Evolutionary conservation across 2,797 vertebrate species (phyloP), one percentile per base, ranked within the genome.

Genomic region (Syngnathus rostellatus): DNA sequence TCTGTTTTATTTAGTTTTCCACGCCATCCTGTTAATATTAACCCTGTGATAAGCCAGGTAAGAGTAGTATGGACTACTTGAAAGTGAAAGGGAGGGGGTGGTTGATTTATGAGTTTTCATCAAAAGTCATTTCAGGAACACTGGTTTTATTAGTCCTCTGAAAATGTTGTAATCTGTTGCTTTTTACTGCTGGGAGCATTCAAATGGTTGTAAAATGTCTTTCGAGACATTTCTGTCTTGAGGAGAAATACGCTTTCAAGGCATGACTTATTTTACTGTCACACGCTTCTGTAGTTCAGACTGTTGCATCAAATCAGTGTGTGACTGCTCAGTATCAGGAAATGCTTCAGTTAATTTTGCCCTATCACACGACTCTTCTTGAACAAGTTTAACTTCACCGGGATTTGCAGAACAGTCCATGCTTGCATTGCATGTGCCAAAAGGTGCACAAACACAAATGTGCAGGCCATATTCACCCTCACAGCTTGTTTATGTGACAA

Each of bases 11-110:
- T 68, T 53, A 19, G 14, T 10, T 65, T 21, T 21, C 50, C 55
- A 16, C 14, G 38, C 25, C 10, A 25, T 54, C 57, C 41, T 55
- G 76, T 82, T 78, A 76, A 86, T 79, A 78, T 84, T 77, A 81
- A 83, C 79, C 60, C 3, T 3, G 23, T 46, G 70, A 78, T 80
- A 79, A 74, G 31, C 21, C 65, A 17, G 25, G 25, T 16, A 9
- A 7, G 25, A 60, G 38, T 41, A 60, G 38, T 60, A n/a, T 38
- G 16, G 17, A n/a, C 5, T 11, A 9, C 10, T 16, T 45, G 41
- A 45, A 62, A 21, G 31, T 63, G 60, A 8, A 48, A 48, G 45
- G 45, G n/a, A 63, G 43, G 16, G 31, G 6, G 16, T 14, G 16
- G 6, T 63, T 25, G 25, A 62, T 45, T 62, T 45, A 62, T 63